Evolutionary conservation across 2,888 invertebrate genomes (phyloP), one percentile per base, ranked within the genome.

Genomic region (Cosmia trapezina): DNA sequence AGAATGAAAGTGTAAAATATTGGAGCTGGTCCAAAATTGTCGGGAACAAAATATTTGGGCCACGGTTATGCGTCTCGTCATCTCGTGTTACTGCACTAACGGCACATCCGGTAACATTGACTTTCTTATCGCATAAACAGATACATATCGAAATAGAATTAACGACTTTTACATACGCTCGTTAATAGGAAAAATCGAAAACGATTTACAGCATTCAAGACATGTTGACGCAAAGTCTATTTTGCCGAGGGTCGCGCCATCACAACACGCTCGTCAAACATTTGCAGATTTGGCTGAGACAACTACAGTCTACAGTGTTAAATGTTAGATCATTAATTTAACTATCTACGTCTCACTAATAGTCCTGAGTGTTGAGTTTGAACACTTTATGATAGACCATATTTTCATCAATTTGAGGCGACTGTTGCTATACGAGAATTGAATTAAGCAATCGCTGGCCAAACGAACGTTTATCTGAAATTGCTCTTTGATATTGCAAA

Each of bases 21-120:
- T 96, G 96, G 96, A 96, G 82, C 86, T 78, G 88, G 80, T 94
- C 96, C 96, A 96, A 94, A 92, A 91, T 90, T 88, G 87, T 88
- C 89, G 90, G 88, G 89, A 91, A 86, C 88, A 92, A 93, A 90
- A 93, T 93, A 95, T 95, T 93, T 95, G 91, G 95, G 95, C 94
- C 96, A 95, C 91, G 95, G 95, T 91, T 94, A 91, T 91, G 84
- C 87, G 91, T 86, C 89, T 88, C 92, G 89, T 92, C 93, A 93
- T 94, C 93, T 94, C 91, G 90, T 90, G 89, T 94, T 95, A 93
- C 93, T 90, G 90, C 86, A 89, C 88, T 89, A 89, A 88, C 90
- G 90, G 89, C 90, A 91, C 94, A 92, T 95, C 95, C 95, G 95
- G 93, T 95, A 95, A 93, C 96, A 95, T 94, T 95, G 94, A 95